phyloP scores from a whole-genome alignment of 1,140 invertebrate species.

The Lordiphosa stackelbergi region DNA sequence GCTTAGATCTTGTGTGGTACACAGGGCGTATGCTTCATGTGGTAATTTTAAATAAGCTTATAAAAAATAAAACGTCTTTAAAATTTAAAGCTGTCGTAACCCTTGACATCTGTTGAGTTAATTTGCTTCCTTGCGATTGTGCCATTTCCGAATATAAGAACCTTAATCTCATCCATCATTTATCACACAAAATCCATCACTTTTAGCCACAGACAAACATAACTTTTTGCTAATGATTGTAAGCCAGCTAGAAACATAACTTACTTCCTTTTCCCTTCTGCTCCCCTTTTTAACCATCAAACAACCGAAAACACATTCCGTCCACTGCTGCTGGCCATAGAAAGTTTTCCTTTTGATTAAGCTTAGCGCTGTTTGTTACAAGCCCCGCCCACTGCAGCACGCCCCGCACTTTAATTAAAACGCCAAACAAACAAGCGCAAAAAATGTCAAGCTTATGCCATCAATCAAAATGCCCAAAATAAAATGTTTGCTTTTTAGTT shows the following conservation, averaged over 20 bases:
- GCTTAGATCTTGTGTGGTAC: conserved; percentile 47
- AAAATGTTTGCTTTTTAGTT: conserved; percentile 67
- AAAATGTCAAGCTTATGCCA: conserved; percentile 64
- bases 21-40: conserved; percentile 57
- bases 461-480: conserved; percentile 72
- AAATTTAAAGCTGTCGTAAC: not conserved
- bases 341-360: conserved; percentile 45
- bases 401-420: conserved; percentile 63
- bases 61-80: not conserved
- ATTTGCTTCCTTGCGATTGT: not conserved
- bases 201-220: conserved; percentile 2
- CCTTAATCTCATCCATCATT: conserved; percentile 26
- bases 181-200: conserved; percentile 18
- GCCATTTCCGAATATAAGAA: not conserved
- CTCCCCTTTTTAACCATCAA: conserved; percentile 6
- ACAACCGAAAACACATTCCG: conserved; percentile 13
- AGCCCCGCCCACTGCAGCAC: conserved; percentile 24
- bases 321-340: conserved; percentile 10
- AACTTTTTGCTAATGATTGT: conserved; percentile 64
- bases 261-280: not conserved
- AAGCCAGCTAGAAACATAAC: conserved; percentile 25
- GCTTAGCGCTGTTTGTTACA: conserved; percentile 36
- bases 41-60: conserved; percentile 16
- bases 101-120: conserved; percentile 1
- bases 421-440: not conserved